Conservation (phyloP, 2,797 vertebrate genomes). For the Notolepis coatsorum region DNA sequence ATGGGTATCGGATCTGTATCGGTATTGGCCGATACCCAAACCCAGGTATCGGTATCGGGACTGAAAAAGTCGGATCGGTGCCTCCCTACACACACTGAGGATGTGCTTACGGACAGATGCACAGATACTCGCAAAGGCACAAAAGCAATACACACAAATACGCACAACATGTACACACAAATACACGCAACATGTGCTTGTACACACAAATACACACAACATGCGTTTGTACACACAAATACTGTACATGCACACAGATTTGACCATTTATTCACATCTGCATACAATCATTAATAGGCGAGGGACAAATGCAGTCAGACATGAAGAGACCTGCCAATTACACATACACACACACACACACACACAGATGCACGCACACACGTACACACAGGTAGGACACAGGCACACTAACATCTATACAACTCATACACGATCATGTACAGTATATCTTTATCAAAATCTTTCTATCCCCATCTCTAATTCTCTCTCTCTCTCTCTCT, state of each 20-base stretch:
- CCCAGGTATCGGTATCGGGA: too few species aligned
- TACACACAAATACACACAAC: too few species aligned
- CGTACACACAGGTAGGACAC: neutral
- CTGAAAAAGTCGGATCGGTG: too few species aligned
- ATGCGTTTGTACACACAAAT: neutral
- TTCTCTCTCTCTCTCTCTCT: too few species aligned
- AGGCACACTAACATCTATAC: neutral
- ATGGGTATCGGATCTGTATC: too few species aligned
- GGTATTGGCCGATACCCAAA: too few species aligned
- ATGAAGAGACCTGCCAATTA: too few species aligned
- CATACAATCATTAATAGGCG: too few species aligned
- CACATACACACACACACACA: neutral
- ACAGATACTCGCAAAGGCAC: neutral
- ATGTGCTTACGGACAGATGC: neutral
- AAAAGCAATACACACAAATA: neutral
- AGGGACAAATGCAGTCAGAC: too few species aligned
- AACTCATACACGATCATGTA: neutral
- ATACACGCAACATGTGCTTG: neutral
- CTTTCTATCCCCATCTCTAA: too few species aligned
- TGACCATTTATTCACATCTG: too few species aligned
- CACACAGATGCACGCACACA: neutral
- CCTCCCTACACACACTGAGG: constrained; percentile 33
- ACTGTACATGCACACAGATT: neutral
- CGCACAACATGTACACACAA: neutral
- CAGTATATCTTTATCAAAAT: too few species aligned